Base-by-base conservation (phyloP, 2,797 vertebrate genomes). In the Dendrocincla tyrannina region DNA sequence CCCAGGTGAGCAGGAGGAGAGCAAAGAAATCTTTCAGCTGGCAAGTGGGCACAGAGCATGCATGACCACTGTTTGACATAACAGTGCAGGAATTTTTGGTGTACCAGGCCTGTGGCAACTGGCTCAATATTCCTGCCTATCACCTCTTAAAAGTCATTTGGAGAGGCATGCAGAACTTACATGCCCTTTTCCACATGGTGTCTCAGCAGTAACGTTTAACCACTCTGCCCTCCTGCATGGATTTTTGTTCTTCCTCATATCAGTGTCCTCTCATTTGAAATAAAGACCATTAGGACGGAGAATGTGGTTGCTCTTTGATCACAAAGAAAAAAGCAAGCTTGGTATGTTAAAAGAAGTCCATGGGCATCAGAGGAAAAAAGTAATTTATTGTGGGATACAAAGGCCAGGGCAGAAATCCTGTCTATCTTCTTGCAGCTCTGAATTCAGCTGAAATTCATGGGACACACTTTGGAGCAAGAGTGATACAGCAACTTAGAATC, bases 11-110 rank as follows among this genome's bases (percentile, higher is more conserved):
- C 14, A 4, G 70, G 9, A 59, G 33, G 15, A 76, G 68, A 80
- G 39, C 27, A 28, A 30, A 49, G 44, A 68, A 27, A 16, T 24
- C 19, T 78, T 47, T 67, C 42, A 63, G 66, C 24, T 46, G 46
- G 10, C 6, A 17, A 22, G 10, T 0, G 0, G 66, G 20, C 32
- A 13, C 23, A 14, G 20, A 11, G 28, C 0, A 0, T 0, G 1
- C 10, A 1, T 3, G 18, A 9, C 13, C 0, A 0, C 5, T 2
- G 2, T 9, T 18, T 1, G 0, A 33, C 5, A 10, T 14, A 47
- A 24, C 3, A 6, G 50, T 0, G 42, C 60, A 52, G 50, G 64
- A 32, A 56, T 10, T 35, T 44, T 56, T 56, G 46, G 22, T n/a
- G 10, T n/a, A 42, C 18, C 9, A 25, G 14, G 9, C 17, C 81